Evolutionary conservation across 1,140 invertebrate species (phyloP).

Genomic region (Andrena cerasifolii): DNA sequence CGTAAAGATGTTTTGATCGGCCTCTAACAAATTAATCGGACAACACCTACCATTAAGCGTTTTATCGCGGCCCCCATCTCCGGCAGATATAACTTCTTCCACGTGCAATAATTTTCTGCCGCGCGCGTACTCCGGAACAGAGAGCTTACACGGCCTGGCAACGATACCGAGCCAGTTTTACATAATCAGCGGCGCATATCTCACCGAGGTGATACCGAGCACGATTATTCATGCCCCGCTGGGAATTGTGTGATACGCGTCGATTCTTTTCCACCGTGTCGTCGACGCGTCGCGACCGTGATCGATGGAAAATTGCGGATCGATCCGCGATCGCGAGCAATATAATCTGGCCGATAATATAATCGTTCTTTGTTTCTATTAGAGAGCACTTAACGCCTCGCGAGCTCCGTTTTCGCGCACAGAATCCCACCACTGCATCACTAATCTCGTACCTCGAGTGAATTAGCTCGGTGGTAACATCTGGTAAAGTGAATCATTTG

Average conservation of each 20-base stretch:
- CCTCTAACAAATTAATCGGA: slow-evolving; percentile 29
- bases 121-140: slow-evolving; percentile 22
- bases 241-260: slow-evolving; percentile 8
- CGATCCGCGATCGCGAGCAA: not conserved
- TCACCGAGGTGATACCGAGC: slow-evolving; percentile 20
- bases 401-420: no score
- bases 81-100: slow-evolving; percentile 9
- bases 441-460: no score
- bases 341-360: no score
- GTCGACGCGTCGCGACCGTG: not conserved
- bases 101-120: slow-evolving; percentile 29
- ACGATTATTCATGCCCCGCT: slow-evolving; percentile 1
- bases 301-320: not conserved
- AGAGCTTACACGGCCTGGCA: slow-evolving; percentile 26
- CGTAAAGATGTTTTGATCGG: slow-evolving; percentile 33
- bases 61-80: slow-evolving; percentile 24
- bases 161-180: slow-evolving; percentile 42
- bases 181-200: slow-evolving; percentile 47
- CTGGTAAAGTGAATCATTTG: not conserved
- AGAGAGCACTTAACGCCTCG: no score
- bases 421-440: no score
- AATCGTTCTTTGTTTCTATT: no score
- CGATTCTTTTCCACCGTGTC: not conserved
- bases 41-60: slow-evolving; percentile 4
- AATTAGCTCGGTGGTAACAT: no score